These are phyloP conservation scores for Orientallactaga bullata DNA, from an alignment of 2,113 vertebrate species.

Conservation along the genomic window DNA sequence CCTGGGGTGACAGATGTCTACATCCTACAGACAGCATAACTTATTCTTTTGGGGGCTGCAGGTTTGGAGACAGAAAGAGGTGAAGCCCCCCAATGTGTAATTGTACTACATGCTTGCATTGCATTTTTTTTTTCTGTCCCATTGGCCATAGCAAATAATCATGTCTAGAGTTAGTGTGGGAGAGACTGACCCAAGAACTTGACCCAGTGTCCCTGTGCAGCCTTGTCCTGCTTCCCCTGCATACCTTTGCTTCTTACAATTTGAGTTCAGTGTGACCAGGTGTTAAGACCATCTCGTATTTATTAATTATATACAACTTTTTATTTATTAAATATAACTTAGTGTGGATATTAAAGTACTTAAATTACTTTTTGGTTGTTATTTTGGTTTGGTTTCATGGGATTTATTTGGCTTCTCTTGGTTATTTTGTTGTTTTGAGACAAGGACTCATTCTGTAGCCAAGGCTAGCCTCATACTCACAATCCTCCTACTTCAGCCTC, in stretches of 20 bases:
- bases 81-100: neutral
- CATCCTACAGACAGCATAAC: neutral
- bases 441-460: neutral
- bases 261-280: neutral
- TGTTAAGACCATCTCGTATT: neutral
- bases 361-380: neutral
- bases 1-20: neutral
- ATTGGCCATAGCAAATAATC: neutral
- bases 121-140: neutral
- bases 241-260: neutral
- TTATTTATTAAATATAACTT: neutral
- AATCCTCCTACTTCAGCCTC: neutral
- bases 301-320: neutral
- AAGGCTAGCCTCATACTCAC: neutral
- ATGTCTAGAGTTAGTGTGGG: neutral
- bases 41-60: neutral
- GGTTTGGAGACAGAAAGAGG: neutral
- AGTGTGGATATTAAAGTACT: neutral
- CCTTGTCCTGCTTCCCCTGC: fast-evolving
- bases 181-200: neutral
- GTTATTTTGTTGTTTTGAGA: neutral
- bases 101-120: neutral
- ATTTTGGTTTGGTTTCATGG: too few relatives aligned
- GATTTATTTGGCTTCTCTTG: neutral
- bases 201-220: fast-evolving